These are phyloP conservation scores for Agrochola lychnidis DNA, from an alignment of 2,888 invertebrate genomes.

Conservation along the genomic window DNA sequence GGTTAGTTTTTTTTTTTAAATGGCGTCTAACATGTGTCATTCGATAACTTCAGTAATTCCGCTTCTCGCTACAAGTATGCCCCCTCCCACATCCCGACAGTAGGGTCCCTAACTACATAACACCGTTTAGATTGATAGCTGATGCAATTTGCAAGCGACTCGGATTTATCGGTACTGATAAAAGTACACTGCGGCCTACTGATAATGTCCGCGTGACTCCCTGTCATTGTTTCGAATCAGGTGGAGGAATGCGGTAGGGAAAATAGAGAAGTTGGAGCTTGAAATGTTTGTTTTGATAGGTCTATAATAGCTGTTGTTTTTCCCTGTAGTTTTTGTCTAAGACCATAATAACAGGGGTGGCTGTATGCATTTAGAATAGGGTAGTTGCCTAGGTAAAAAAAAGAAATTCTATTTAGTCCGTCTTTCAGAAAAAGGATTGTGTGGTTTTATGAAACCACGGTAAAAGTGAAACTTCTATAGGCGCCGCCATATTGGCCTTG, in stretches of 20 bases:
- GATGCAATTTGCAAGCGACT: slow-evolving; percentile 89
- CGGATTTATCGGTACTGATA: slow-evolving; percentile 88
- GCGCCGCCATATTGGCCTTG: no score
- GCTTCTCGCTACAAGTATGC: slow-evolving; percentile 63
- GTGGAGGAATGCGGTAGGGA: slow-evolving; percentile 13
- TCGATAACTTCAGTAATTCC: neutral
- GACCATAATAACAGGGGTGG: neutral
- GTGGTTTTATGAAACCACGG: no score
- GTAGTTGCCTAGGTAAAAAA: no score
- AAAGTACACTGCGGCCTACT: slow-evolving; percentile 77
- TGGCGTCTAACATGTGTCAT: no score
- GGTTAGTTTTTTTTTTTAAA: no score
- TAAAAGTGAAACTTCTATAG: no score
- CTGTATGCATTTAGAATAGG: neutral
- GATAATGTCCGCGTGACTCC: slow-evolving; percentile 53
- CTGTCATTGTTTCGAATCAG: slow-evolving; percentile 46
- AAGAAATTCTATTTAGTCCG: no score
- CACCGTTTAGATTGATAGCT: slow-evolving; percentile 89
- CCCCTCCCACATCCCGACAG: slow-evolving; percentile 71
- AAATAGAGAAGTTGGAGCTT: slow-evolving; percentile 13
- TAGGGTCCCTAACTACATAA: slow-evolving; percentile 87
- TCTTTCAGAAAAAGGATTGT: no score
- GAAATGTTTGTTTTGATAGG: neutral
- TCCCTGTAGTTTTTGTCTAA: neutral
- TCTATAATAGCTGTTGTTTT: neutral